phyloP scores from a whole-genome alignment of 2,797 vertebrate species.

The Gambusia yucatana region DNA sequence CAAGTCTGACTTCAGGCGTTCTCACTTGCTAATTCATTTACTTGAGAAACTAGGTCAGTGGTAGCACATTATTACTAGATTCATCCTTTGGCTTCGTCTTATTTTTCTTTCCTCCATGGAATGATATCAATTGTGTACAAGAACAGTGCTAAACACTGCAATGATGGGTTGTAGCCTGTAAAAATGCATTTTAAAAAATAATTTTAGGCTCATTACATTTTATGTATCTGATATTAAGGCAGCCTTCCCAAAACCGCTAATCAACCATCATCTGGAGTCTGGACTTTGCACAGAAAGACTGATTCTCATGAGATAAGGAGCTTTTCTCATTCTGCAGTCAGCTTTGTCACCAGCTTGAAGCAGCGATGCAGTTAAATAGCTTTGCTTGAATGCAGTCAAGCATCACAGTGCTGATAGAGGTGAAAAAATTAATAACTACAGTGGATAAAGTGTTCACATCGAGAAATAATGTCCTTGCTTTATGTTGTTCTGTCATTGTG shows the following conservation, averaged over 20 bases:
- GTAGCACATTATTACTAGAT: conserved; percentile 49
- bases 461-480: conserved; percentile 78
- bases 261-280: conserved; percentile 4
- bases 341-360: conserved; percentile 63
- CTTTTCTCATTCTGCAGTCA: conserved; percentile 57
- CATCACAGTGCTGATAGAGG: conserved; percentile 67
- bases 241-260: background rate
- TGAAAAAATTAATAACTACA: conserved; percentile 18
- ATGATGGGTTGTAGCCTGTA: background rate
- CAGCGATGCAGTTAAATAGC: conserved; percentile 46
- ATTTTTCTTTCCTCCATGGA: conserved; percentile 25
- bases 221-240: background rate
- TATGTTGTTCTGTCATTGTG: conserved; percentile 44
- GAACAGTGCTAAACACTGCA: background rate
- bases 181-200: background rate
- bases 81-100: conserved; percentile 56
- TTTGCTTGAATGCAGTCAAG: conserved; percentile 64
- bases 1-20: conserved; percentile 68
- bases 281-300: conserved; percentile 34
- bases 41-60: conserved; percentile 77
- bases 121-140: background rate
- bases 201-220: background rate
- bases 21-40: conserved; percentile 67
- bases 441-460: conserved; percentile 58
- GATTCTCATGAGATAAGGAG: conserved; percentile 34